phyloP scores from a whole-genome alignment of 2,797 vertebrate genomes.

The Petrocephalus schoutedeni region DNA sequence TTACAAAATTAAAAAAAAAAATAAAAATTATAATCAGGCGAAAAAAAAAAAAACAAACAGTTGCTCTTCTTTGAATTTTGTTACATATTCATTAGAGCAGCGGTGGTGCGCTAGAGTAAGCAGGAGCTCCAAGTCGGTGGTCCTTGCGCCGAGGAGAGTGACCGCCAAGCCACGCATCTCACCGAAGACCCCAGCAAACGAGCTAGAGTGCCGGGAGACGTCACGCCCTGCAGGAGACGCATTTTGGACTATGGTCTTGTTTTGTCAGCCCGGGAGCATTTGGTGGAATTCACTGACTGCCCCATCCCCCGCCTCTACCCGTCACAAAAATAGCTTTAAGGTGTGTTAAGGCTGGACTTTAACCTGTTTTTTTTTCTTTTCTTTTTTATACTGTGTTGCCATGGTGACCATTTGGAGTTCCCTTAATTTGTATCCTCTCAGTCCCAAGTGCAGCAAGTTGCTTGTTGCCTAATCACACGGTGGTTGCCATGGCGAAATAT shows the following conservation, averaged over 20 bases:
- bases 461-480: slow-evolving; percentile 56
- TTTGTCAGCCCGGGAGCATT: slow-evolving; percentile 10
- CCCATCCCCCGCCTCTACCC: slow-evolving; percentile 33
- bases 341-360: slow-evolving; percentile 68
- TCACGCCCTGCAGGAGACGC: slow-evolving; percentile 22
- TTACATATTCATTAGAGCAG: slow-evolving; percentile 7
- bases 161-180: neutral
- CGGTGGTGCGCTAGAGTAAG: neutral
- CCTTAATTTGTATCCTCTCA: slow-evolving; percentile 65
- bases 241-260: slow-evolving; percentile 57
- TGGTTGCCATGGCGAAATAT: slow-evolving; percentile 69
- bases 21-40: neutral
- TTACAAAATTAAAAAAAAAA: neutral
- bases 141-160: neutral
- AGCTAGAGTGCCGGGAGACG: neutral
- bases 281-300: slow-evolving; percentile 32
- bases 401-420: slow-evolving; percentile 58
- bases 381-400: slow-evolving; percentile 49
- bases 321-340: slow-evolving; percentile 66
- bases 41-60: neutral
- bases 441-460: slow-evolving; percentile 58
- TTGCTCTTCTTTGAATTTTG: neutral
- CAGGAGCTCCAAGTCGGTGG: neutral
- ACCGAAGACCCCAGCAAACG: neutral
- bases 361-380: slow-evolving; percentile 43